Evolutionary conservation across 2,888 invertebrate species (phyloP), one percentile per base, ranked within the genome.

Genomic region (Euphydryas editha): DNA sequence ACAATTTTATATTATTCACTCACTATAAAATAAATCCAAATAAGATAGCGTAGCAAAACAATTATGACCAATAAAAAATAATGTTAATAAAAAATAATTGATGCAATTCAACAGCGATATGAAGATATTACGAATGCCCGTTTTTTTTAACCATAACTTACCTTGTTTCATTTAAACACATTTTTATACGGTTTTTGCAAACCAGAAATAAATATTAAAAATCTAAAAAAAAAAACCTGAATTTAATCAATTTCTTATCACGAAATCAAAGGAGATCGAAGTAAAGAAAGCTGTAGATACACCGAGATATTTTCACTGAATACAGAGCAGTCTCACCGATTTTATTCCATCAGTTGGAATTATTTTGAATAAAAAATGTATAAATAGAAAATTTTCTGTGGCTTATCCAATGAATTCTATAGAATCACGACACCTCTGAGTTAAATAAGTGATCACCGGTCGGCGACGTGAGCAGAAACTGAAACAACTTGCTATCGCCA

Each of bases 371-470:
- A 83, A 83, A 85, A 85, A 87, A 80, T 84, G 87, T 83, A 87
- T 89, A 89, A 90, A 90, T 89, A 90, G 87, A 85, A 87, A 90
- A 86, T 86, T 83, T 81, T 76, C 75, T 76, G 79, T 76, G 86
- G 83, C 83, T 85, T 82, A 81, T 82, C 77, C 81, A 80, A 74
- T 84, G 85, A 83, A 84, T 90, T 90, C 87, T 86, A 83, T 86
- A 78, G 84, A 90, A 92, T 92, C 92, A 90, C 87, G 82, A 83
- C 83, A 82, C 81, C 84, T 82, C 80, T 77, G 83, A 88, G 90
- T 88, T 90, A 91, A 91, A 92, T 91, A 92, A 91, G 88, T 89
- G 89, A 92, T 91, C 89, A 90, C 88, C 85, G 86, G 84, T 79
- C 82, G 79, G 72, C 67, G 79, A 90, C 91, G 92, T 89, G 90